Conservation (phyloP, 2,888 invertebrate genomes). For the Calameuta pallipes region DNA sequence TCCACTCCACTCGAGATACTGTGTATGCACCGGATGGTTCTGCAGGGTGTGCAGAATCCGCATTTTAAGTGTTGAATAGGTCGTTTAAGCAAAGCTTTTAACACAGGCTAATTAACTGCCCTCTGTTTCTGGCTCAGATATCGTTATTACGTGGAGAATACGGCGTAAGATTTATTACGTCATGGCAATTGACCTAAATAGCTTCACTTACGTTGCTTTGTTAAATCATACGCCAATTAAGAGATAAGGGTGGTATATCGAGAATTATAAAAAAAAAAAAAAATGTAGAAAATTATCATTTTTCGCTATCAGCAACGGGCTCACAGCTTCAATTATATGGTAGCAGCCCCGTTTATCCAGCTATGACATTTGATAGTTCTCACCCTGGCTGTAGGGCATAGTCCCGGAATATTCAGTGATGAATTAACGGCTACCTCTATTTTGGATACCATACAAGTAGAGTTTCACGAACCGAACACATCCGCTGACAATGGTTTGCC, state of each 20-base stretch:
- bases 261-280: background rate
- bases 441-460: background rate
- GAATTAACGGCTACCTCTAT: conserved; percentile 3
- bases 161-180: background rate
- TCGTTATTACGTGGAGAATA: background rate
- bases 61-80: conserved; percentile 41
- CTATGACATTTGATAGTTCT: background rate
- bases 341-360: background rate
- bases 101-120: conserved; percentile 48
- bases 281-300: background rate
- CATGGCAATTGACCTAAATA: background rate
- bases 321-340: background rate
- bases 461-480: conserved; percentile 2
- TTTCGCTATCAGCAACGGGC: background rate
- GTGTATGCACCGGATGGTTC: conserved; percentile 9
- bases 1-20: conserved; percentile 2
- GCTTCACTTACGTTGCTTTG: background rate
- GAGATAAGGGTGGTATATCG: background rate
- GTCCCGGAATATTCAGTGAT: background rate
- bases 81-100: conserved; percentile 50
- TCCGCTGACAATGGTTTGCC: background rate
- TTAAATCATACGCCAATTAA: background rate
- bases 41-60: conserved; percentile 25
- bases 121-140: conserved; percentile 17
- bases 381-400: background rate